Evolutionary conservation across 64 coral and sea anemone genomes (phyloP), one percentile per base, ranked within the genome.

Genomic region (Platygyra sinensis): DNA sequence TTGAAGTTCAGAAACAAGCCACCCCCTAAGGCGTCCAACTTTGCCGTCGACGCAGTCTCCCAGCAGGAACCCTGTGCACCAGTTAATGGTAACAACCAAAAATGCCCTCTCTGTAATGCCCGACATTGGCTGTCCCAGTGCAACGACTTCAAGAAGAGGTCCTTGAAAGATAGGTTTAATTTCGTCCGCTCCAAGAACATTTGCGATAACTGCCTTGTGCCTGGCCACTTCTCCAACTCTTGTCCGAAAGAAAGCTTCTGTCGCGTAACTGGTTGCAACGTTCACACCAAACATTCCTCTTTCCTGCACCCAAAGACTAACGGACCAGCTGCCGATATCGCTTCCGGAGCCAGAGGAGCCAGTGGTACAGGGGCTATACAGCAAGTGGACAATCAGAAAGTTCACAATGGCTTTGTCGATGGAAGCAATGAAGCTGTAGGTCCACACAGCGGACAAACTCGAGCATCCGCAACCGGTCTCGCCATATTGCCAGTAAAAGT

Each of bases 401-500:
- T 64, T 17, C 71, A 75, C 72, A 78, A 91, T 22, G 81, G 90
- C 25, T 91, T 86, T 77, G 81, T 69, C 38, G 63, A 91, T 62
- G 79, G 55, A n/a, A 80, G 78, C 38, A 62, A 22, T 22, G 30
- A 82, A 30, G 16, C 30, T 64, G 30, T 82, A 42, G 59, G 55
- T 82, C 60, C 18, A 17, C 61, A 74, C 19, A 84, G 60, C 15
- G 73, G n/a, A 18, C 36, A 62, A 67, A 78, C 27, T 30, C 30
- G 62, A 36, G 72, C 78, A 22, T 82, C 89, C 57, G 78, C 73
- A 24, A 91, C 72, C 8, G 67, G 69, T 30, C 72, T 91, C 4
- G 19, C 94, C 7, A 91, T 95, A 8, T 85, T 91, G 14, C 94
- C 89, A 33, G 89, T 91, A 2, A 63, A 91, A 10, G 94, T 91